Evolutionary conservation across 2,113 vertebrate species (phyloP).

Genomic region (Takifugu bimaculatus): DNA sequence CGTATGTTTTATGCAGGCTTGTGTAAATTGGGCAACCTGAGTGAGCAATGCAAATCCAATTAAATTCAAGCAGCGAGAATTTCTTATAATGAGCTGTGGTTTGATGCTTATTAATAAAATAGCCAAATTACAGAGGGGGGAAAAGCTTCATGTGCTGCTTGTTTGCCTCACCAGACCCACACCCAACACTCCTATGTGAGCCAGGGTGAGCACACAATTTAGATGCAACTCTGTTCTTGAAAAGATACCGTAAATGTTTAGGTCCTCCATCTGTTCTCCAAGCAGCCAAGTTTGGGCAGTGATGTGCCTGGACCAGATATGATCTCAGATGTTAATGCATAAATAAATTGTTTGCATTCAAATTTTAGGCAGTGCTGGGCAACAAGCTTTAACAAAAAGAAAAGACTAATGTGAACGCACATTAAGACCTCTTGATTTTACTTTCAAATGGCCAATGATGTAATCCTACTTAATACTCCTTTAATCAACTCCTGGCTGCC

Average conservation of each 20-base stretch:
- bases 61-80: neutral
- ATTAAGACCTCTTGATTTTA: no score
- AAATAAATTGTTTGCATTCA: no score
- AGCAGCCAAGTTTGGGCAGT: no score
- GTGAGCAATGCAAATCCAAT: neutral
- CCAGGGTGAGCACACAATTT: no score
- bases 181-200: no score
- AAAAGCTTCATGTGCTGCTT: neutral
- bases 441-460: conserved; percentile 3
- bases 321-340: no score
- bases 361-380: no score
- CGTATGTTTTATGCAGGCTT: neutral
- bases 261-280: no score
- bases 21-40: neutral
- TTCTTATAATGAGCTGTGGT: neutral
- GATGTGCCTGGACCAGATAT: no score
- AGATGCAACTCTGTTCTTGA: no score
- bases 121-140: neutral
- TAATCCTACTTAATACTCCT: conserved; percentile 20
- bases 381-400: neutral
- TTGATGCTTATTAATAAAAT: neutral
- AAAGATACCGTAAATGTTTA: no score
- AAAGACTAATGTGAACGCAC: neutral
- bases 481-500: conserved; percentile 28
- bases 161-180: neutral